A percentile compares a stretch with the other conserved stretches of the same genome.
phyloP scores from a whole-genome alignment of 2,113 vertebrate species.

The Podarcis muralis region DNA sequence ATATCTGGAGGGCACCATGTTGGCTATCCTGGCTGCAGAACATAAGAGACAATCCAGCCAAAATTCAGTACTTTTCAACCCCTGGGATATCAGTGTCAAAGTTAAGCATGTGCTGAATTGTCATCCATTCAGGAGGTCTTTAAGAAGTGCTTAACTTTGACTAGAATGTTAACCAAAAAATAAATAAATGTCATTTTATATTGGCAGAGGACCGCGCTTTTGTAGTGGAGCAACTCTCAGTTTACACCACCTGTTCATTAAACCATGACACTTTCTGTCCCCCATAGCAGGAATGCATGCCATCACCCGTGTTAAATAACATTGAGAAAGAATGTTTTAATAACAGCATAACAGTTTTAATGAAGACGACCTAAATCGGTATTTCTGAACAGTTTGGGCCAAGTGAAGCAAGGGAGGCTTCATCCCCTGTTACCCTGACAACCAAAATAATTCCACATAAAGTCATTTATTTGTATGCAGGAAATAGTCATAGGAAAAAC shows the following conservation, averaged over 20 bases:
- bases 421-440: background rate
- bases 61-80: background rate
- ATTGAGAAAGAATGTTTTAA: conserved; percentile 27
- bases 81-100: background rate
- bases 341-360: conserved; percentile 4
- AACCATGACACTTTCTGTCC: conserved; percentile 15
- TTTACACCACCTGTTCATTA: conserved; percentile 32
- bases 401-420: background rate
- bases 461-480: conserved; percentile 3
- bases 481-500: background rate
- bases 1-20: too few species aligned
- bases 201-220: conserved; percentile 39
- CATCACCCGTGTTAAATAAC: background rate
- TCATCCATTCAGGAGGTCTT: conserved; percentile 12
- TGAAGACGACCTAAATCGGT: background rate
- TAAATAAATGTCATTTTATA: conserved; percentile 34
- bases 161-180: conserved; percentile 2
- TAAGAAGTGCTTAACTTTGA: background rate
- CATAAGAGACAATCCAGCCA: background rate
- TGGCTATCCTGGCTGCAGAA: too few species aligned
- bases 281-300: background rate
- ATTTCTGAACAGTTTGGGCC: background rate
- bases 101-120: background rate
- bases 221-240: conserved; percentile 42
- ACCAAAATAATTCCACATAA: background rate